Conservation (phyloP, 2,113 vertebrate genomes). For the Actenoides hombroni region DNA sequence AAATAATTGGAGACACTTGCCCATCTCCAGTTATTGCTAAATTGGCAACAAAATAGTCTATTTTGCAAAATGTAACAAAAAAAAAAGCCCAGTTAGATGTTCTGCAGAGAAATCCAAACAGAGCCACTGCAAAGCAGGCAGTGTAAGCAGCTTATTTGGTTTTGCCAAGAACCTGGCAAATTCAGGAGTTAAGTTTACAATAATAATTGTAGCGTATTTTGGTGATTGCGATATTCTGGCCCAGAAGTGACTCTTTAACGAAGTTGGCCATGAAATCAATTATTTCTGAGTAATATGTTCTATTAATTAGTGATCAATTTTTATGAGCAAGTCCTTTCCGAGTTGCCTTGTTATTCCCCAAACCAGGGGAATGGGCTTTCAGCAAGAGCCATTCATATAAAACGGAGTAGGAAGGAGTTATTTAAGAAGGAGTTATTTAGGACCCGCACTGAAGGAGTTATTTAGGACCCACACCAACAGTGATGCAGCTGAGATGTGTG, state of each 20-base stretch:
- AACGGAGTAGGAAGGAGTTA: not conserved
- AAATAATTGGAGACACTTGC: conserved; percentile 11
- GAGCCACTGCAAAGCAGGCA: not conserved
- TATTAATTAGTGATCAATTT: not conserved
- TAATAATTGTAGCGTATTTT: conserved; percentile 18
- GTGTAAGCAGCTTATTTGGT: not conserved
- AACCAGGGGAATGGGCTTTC: not conserved
- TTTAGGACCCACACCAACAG: not conserved
- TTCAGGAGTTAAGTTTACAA: conserved; percentile 33
- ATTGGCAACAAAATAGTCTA: not conserved
- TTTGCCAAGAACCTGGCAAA: conserved; percentile 45
- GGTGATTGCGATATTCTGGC: conserved; percentile 3
- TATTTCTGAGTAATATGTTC: not conserved
- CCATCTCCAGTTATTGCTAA: not conserved
- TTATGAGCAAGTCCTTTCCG: not conserved
- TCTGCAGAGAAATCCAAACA: conserved; percentile 9
- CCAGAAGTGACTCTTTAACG: conserved; percentile 12
- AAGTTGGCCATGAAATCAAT: not conserved
- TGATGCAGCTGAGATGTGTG: not conserved
- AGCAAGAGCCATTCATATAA: not conserved
- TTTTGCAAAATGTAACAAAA: not conserved
- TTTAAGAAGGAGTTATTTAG: not conserved
- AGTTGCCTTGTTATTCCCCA: not conserved
- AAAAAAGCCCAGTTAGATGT: not conserved
- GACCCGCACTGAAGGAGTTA: no score